Conservation (phyloP, 30 jellyfish, hydroid and myxozoan species). For the Haliclystus octoradiatus region DNA sequence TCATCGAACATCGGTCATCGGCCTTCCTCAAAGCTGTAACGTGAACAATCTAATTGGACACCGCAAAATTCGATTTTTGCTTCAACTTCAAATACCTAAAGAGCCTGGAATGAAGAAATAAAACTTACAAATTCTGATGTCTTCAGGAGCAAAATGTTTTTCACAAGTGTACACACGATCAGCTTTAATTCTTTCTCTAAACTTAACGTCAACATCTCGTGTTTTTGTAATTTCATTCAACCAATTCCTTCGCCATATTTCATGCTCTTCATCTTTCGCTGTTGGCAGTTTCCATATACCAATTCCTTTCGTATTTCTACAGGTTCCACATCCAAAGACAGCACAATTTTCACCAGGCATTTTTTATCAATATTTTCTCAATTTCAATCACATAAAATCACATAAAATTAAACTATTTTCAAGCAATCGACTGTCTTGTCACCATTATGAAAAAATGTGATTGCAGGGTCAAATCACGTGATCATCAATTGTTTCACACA, state of each 20-base stretch:
- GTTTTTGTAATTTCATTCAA: constrained; percentile 11
- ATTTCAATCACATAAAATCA: too few species aligned
- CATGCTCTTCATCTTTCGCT: constrained; percentile 13
- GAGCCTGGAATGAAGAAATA: neutral
- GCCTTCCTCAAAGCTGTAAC: too few species aligned
- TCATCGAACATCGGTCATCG: too few species aligned
- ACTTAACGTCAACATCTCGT: constrained; percentile 24
- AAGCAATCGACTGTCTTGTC: too few species aligned
- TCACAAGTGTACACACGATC: constrained; percentile 26
- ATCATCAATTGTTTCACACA: too few species aligned
- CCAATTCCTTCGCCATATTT: constrained; percentile 26
- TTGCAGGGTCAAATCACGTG: too few species aligned
- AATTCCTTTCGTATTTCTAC: constrained; percentile 33
- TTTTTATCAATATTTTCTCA: too few species aligned
- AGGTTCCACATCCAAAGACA: constrained; percentile 43
- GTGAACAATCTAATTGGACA: too few species aligned
- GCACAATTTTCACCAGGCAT: constrained; percentile 56
- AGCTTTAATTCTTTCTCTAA: constrained; percentile 16
- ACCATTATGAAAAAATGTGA: too few species aligned
- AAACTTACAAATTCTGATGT: constrained; percentile 31
- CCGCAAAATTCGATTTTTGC: too few species aligned
- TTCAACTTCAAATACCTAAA: neutral
- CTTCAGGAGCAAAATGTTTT: constrained; percentile 38
- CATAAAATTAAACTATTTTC: too few species aligned
- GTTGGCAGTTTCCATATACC: constrained; percentile 44